These are phyloP conservation scores for Pseudomyrmex dendroicus DNA, from an alignment of 1,140 invertebrate species.

Conservation along the genomic window DNA sequence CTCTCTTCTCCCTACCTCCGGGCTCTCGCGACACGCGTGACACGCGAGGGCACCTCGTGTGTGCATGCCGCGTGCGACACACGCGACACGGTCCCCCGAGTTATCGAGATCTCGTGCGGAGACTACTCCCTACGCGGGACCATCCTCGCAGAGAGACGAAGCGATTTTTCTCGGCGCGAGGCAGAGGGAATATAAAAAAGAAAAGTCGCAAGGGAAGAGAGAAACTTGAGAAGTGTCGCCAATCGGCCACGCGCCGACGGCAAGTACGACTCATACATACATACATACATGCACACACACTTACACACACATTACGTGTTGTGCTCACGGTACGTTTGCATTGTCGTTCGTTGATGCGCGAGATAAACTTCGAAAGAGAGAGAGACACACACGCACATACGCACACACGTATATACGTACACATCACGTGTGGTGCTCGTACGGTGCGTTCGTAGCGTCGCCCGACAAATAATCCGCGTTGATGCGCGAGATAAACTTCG, in stretches of 20 bases:
- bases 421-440: too few species aligned
- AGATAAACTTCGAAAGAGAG: background rate
- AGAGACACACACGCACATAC: background rate
- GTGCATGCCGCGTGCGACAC: slow-evolving; percentile 73
- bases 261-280: too few species aligned
- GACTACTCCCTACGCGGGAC: slow-evolving; percentile 1
- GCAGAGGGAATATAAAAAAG: slow-evolving; percentile 1
- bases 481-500: too few species aligned
- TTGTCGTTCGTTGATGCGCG: too few species aligned
- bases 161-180: slow-evolving; percentile 18
- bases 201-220: slow-evolving; percentile 1
- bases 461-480: too few species aligned
- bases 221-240: too few species aligned
- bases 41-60: slow-evolving; percentile 71
- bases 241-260: too few species aligned
- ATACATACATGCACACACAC: too few species aligned
- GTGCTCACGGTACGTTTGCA: too few species aligned
- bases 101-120: slow-evolving; percentile 13
- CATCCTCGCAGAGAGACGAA: slow-evolving; percentile 31
- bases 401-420: too few species aligned
- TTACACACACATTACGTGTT: too few species aligned
- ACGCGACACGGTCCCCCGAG: slow-evolving; percentile 66
- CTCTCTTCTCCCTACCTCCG: slow-evolving; percentile 65
- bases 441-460: too few species aligned
- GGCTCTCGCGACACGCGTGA: slow-evolving; percentile 72